phyloP scores from a whole-genome alignment of 2,888 invertebrate genomes.

The Teleogryllus oceanicus region DNA sequence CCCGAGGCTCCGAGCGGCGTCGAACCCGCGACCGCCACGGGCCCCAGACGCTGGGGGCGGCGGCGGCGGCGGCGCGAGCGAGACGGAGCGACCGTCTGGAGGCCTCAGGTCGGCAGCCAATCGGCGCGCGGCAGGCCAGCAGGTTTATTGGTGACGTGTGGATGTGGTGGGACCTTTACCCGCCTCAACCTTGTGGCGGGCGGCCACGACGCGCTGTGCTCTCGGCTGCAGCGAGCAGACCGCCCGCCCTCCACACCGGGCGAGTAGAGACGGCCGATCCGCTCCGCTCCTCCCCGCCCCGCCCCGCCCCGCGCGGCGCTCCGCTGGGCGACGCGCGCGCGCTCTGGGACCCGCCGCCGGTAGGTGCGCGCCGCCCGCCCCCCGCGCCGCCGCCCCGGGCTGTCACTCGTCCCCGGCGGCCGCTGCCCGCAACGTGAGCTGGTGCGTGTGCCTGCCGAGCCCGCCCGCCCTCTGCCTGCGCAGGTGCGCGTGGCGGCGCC shows the following conservation, averaged over 20 bases:
- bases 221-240: too few species aligned
- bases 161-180: neutral
- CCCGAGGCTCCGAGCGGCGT: neutral
- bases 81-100: slow-evolving; percentile 1
- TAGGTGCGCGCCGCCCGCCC: neutral
- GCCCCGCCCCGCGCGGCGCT: neutral
- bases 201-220: too few species aligned
- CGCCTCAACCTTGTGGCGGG: neutral
- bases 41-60: too few species aligned
- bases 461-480: too few species aligned
- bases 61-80: neutral
- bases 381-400: neutral
- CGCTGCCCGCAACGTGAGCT: neutral
- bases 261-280: neutral
- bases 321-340: neutral
- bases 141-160: slow-evolving; percentile 18
- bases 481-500: too few species aligned
- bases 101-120: neutral
- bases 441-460: neutral
- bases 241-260: neutral
- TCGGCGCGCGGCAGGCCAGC: neutral
- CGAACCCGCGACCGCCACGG: neutral
- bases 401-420: neutral
- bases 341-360: neutral
- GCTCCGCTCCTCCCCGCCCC: too few species aligned